Evolutionary conservation across 1,140 invertebrate species (phyloP).

Genomic region (Drosophila ercepeae): DNA sequence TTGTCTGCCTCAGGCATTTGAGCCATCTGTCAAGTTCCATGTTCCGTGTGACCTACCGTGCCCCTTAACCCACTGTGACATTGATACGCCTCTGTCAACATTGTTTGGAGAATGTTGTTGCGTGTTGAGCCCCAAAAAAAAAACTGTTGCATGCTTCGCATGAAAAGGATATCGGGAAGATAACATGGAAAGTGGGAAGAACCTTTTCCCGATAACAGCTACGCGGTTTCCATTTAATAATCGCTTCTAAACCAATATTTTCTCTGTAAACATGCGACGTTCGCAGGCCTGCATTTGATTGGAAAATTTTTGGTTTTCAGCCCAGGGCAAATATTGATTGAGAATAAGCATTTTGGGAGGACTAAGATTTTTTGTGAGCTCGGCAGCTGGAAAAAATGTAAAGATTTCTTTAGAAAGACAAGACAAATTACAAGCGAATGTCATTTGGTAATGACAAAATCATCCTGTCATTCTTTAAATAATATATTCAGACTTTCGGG

Average conservation of each 20-base stretch:
- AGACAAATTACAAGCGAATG: conserved; percentile 37
- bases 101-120: conserved; percentile 39
- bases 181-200: conserved; percentile 8
- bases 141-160: conserved; percentile 31
- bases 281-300: conserved; percentile 20
- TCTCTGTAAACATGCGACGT: conserved; percentile 26
- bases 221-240: conserved; percentile 38
- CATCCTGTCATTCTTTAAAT: conserved; percentile 3
- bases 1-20: conserved; percentile 12
- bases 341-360: conserved; percentile 9
- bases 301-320: conserved; percentile 36
- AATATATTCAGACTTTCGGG: conserved; percentile 23
- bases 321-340: conserved; percentile 37
- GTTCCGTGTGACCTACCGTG: not conserved
- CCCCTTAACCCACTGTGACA: conserved; percentile 8
- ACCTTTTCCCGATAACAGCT: conserved; percentile 14
- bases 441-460: conserved; percentile 43
- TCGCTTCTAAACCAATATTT: conserved; percentile 44
- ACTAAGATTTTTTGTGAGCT: conserved; percentile 8
- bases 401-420: conserved; percentile 24
- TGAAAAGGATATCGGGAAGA: conserved; percentile 12
- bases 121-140: conserved; percentile 14
- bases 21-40: conserved; percentile 32
- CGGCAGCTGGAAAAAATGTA: conserved; percentile 10
- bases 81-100: conserved; percentile 54